Evolutionary conservation across 1,140 invertebrate species (phyloP).

Genomic region (Heliothis subflexa): DNA sequence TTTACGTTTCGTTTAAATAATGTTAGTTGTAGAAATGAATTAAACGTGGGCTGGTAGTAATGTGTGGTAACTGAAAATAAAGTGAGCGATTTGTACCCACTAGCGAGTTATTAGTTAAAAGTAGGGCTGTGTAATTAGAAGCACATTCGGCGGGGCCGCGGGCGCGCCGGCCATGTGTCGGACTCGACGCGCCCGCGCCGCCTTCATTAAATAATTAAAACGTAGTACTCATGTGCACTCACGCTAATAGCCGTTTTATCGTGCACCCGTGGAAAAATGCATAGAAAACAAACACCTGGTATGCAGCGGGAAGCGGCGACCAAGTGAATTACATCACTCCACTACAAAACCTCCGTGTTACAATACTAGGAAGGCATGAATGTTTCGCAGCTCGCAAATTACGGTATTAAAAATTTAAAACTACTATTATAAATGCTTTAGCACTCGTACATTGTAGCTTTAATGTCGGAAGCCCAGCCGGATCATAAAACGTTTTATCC

Average conservation of each 20-base stretch:
- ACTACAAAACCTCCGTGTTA: slow-evolving; percentile 45
- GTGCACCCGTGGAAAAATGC: slow-evolving; percentile 52
- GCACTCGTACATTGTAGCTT: slow-evolving; percentile 62
- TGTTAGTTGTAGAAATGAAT: background rate
- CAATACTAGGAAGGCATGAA: slow-evolving; percentile 48
- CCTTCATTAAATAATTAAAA: slow-evolving; percentile 75
- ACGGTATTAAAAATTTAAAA: slow-evolving; percentile 78
- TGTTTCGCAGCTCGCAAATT: slow-evolving; percentile 65
- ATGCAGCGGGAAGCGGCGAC: slow-evolving; percentile 13
- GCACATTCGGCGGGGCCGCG: slow-evolving; percentile 66
- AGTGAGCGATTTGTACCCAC: slow-evolving; percentile 49
- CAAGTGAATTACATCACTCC: slow-evolving; percentile 65
- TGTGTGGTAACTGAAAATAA: slow-evolving; percentile 47
- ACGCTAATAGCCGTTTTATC: slow-evolving; percentile 53
- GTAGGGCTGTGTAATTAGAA: slow-evolving; percentile 75
- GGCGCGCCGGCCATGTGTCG: slow-evolving; percentile 55
- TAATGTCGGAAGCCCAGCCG: slow-evolving; percentile 56
- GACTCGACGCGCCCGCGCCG: slow-evolving; percentile 35
- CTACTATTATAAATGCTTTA: slow-evolving; percentile 70
- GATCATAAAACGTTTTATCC: slow-evolving; percentile 67
- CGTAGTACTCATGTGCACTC: slow-evolving; percentile 53
- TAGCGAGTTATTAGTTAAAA: slow-evolving; percentile 71
- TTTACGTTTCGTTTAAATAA: slow-evolving; percentile 34
- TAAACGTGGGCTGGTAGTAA: slow-evolving; percentile 14
- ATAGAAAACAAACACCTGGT: slow-evolving; percentile 57